Percentiles rank a stretch among this genome's conserved stretches.
Evolutionary conservation across 2,797 vertebrate species (phyloP).

Genomic region (Cheirogaleus major): DNA sequence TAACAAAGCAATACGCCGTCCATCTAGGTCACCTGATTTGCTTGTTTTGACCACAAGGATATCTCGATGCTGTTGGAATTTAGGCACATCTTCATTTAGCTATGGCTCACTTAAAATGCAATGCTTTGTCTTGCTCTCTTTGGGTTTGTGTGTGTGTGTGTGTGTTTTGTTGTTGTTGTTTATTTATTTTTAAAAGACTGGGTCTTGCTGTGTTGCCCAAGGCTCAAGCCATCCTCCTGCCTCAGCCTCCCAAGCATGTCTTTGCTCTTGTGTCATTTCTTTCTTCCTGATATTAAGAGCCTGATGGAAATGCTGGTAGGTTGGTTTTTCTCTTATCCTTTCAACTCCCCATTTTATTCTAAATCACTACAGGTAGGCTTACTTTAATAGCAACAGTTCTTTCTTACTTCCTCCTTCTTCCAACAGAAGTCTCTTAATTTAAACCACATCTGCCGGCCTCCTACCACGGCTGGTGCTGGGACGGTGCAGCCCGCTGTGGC

Average conservation of each 20-base stretch:
- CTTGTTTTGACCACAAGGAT: not conserved
- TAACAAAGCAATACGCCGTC: not conserved
- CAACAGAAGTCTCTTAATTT: not conserved
- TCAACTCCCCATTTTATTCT: not conserved
- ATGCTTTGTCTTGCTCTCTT: not conserved
- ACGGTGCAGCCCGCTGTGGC: not conserved
- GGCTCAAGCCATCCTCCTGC: not conserved
- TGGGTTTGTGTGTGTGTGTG: not conserved
- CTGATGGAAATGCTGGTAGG: not conserved
- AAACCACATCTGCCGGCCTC: not conserved
- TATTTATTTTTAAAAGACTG: not conserved
- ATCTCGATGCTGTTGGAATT: not conserved
- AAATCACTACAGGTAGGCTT: not conserved
- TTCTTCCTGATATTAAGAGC: not conserved
- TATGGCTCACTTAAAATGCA: not conserved
- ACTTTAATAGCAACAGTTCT: not conserved
- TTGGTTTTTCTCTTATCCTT: not conserved
- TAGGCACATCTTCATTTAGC: not conserved
- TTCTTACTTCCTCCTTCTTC: not conserved
- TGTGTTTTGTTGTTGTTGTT: too few species aligned
- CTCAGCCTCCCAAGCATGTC: not conserved
- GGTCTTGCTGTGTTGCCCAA: not conserved
- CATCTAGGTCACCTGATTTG: not conserved
- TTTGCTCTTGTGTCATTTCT: not conserved
- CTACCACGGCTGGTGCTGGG: not conserved